phyloP scores from a whole-genome alignment of 2,113 vertebrate species.

The Pampusana beccarii region DNA sequence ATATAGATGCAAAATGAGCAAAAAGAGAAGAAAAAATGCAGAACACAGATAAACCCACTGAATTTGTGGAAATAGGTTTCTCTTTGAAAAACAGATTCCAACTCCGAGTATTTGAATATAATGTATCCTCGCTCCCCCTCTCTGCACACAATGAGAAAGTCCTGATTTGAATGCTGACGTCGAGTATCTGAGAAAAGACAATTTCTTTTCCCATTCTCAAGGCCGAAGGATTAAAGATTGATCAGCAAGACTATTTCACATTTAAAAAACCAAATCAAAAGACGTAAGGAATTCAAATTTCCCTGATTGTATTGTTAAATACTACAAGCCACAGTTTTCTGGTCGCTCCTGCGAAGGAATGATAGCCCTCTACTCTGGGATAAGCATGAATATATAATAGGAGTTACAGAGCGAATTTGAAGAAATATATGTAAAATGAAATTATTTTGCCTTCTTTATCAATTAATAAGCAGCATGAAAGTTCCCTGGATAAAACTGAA shows the following conservation, averaged over 20 bases:
- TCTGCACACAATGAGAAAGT: background rate
- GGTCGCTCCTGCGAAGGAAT: background rate
- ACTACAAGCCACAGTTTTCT: background rate
- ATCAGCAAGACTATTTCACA: background rate
- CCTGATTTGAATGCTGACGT: background rate
- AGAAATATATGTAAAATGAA: background rate
- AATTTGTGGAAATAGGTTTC: background rate
- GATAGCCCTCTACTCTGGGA: background rate
- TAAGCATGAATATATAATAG: background rate
- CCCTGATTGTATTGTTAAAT: rapidly evolving
- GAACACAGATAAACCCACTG: background rate
- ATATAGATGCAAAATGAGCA: background rate
- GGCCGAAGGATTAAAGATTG: background rate
- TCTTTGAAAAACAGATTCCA: background rate
- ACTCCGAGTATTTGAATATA: background rate
- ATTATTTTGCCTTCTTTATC: background rate
- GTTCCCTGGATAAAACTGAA: background rate
- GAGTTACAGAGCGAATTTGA: background rate
- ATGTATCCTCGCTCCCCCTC: background rate
- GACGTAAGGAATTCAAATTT: background rate
- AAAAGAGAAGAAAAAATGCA: background rate
- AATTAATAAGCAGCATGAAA: background rate
- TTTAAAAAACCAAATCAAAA: background rate
- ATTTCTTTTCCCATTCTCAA: conserved; percentile 24
- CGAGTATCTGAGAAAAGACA: background rate